These are phyloP conservation scores for Pocillopora damicornis DNA, from an alignment of 64 coral and sea anemone species.

Conservation along the genomic window DNA sequence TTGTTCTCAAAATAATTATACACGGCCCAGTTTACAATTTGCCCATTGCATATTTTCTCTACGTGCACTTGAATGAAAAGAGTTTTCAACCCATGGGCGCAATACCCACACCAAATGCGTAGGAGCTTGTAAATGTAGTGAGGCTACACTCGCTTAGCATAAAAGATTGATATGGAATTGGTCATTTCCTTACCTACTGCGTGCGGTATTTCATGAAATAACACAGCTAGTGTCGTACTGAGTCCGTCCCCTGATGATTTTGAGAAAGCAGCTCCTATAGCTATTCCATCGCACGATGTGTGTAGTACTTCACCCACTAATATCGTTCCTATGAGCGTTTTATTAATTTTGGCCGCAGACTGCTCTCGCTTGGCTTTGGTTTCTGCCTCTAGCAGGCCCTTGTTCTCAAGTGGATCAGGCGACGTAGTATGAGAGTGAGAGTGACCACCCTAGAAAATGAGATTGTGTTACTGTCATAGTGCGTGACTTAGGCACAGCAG, in stretches of 20 bases:
- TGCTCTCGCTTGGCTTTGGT: neutral
- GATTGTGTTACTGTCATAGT: neutral
- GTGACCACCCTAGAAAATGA: slow-evolving; percentile 38
- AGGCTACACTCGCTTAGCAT: no score
- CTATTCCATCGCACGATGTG: slow-evolving; percentile 71
- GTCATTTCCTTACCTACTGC: slow-evolving; percentile 46
- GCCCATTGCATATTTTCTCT: no score
- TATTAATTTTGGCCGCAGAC: neutral
- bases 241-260: slow-evolving; percentile 73
- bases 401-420: neutral
- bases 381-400: neutral
- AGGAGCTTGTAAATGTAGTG: no score
- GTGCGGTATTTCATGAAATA: slow-evolving; percentile 89
- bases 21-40: no score
- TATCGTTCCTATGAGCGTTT: slow-evolving; percentile 59
- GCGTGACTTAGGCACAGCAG: neutral
- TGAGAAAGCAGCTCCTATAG: slow-evolving; percentile 85
- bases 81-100: no score
- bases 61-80: no score
- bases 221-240: slow-evolving; percentile 76
- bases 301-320: slow-evolving; percentile 68
- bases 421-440: slow-evolving; percentile 43
- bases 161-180: no score
- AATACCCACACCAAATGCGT: no score
- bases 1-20: no score